These are phyloP conservation scores for Scomber colias DNA, from an alignment of 2,113 vertebrate species.

Conservation along the genomic window DNA sequence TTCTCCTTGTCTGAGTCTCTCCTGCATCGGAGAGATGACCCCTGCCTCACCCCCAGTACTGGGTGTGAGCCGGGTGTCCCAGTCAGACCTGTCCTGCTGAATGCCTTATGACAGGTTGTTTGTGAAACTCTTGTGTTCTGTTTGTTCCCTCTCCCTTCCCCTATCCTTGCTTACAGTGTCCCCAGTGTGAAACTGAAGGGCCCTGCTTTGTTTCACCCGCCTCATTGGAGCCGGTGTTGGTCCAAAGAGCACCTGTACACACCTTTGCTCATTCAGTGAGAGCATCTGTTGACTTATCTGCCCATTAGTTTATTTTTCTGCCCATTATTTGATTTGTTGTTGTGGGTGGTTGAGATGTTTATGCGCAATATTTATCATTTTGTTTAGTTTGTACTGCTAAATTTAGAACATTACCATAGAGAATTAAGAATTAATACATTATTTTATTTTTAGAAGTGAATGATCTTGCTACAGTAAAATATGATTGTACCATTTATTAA, in stretches of 20 bases:
- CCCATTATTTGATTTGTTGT: constrained; percentile 11
- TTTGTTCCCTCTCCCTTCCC: constrained; percentile 77
- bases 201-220: constrained; percentile 70
- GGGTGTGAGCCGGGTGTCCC: constrained; percentile 64
- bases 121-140: constrained; percentile 78
- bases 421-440: not conserved
- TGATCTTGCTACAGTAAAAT: not conserved
- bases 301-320: constrained; percentile 38
- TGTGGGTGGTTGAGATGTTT: not conserved
- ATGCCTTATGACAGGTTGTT: constrained; percentile 82
- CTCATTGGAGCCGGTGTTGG: constrained; percentile 68
- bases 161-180: constrained; percentile 69
- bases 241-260: constrained; percentile 54
- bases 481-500: not conserved
- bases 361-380: not conserved
- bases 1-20: not conserved
- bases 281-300: constrained; percentile 68
- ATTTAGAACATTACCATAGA: not conserved
- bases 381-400: not conserved
- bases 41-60: constrained; percentile 59
- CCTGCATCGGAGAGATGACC: constrained; percentile 61
- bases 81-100: constrained; percentile 79
- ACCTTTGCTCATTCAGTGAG: constrained; percentile 48
- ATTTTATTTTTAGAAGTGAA: not conserved
- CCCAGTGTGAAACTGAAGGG: constrained; percentile 75